These are phyloP conservation scores for Lithophane leautieri DNA, from an alignment of 2,888 invertebrate species.

Conservation along the genomic window DNA sequence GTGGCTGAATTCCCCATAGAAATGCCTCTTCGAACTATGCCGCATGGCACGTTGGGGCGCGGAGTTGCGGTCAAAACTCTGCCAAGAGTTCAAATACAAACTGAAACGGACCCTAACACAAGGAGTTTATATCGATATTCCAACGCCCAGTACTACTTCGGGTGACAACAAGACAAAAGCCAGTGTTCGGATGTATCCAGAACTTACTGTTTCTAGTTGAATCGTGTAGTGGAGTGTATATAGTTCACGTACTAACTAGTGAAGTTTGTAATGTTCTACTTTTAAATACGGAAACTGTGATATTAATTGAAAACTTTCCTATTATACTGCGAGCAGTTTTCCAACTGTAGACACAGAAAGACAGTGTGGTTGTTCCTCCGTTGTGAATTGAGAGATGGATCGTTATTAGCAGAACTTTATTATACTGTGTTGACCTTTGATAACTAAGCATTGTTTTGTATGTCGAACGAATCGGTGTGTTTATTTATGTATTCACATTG, in stretches of 20 bases:
- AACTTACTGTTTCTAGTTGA: conserved; percentile 91
- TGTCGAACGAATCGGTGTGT: conserved; percentile 56
- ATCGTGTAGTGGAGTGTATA: conserved; percentile 84
- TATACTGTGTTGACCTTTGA: conserved; percentile 64
- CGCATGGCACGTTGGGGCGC: conserved; percentile 86
- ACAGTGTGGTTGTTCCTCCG: conserved; percentile 63
- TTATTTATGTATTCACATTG: conserved; percentile 56
- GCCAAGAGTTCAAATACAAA: conserved; percentile 86
- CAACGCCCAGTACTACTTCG: conserved; percentile 93
- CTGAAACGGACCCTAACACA: conserved; percentile 89
- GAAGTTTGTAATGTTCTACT: conserved; percentile 87
- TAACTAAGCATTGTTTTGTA: conserved; percentile 63
- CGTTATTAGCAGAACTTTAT: conserved; percentile 62
- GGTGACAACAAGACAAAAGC: conserved; percentile 92
- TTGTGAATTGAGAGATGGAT: conserved; percentile 62
- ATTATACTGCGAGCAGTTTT: conserved; percentile 80
- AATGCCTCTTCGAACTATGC: conserved; percentile 89
- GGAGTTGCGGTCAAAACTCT: conserved; percentile 87
- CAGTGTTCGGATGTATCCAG: conserved; percentile 89
- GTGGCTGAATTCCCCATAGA: conserved; percentile 89
- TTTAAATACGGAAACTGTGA: conserved; percentile 90
- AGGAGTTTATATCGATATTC: conserved; percentile 92
- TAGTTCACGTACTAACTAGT: conserved; percentile 74
- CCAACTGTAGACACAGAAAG: conserved; percentile 79
- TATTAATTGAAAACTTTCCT: conserved; percentile 89